Evolutionary conservation across 2,888 invertebrate species (phyloP).

Genomic region (Adineta ricciae): DNA sequence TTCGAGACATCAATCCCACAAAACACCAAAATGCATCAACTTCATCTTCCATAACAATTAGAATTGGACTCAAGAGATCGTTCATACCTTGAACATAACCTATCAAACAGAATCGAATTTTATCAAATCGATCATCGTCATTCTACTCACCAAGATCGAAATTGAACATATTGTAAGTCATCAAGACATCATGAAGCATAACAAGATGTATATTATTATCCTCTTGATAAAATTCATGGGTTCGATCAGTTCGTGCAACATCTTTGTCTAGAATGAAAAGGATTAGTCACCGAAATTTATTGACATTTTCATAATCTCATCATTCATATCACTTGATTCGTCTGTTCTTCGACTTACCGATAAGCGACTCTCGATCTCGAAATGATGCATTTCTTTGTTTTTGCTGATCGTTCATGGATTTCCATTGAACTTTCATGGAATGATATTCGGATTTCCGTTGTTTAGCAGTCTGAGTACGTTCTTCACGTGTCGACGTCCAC

Average conservation of each 20-base stretch:
- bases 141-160: conserved; percentile 69
- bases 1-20: conserved; percentile 87
- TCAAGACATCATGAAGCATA: conserved; percentile 75
- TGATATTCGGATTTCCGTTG: conserved; percentile 75
- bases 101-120: conserved; percentile 36
- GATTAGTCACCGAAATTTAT: no score
- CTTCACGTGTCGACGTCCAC: conserved; percentile 67
- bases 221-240: conserved; percentile 76
- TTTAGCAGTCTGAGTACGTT: conserved; percentile 62
- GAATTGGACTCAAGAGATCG: conserved; percentile 80
- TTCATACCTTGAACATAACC: conserved; percentile 83
- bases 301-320: no score
- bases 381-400: conserved; percentile 76
- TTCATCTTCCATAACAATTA: conserved; percentile 73
- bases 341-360: no score
- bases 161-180: conserved; percentile 98
- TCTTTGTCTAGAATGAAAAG: conserved; percentile 73
- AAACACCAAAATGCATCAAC: conserved; percentile 98
- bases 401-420: conserved; percentile 74
- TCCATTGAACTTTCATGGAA: conserved; percentile 92
- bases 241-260: conserved; percentile 85
- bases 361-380: conserved; percentile 77
- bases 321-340: no score
- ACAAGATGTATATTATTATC: conserved; percentile 78
- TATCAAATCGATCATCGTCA: background rate